These are phyloP conservation scores for Nannoperca australis DNA, from an alignment of 2,797 vertebrate species.

Conservation along the genomic window DNA sequence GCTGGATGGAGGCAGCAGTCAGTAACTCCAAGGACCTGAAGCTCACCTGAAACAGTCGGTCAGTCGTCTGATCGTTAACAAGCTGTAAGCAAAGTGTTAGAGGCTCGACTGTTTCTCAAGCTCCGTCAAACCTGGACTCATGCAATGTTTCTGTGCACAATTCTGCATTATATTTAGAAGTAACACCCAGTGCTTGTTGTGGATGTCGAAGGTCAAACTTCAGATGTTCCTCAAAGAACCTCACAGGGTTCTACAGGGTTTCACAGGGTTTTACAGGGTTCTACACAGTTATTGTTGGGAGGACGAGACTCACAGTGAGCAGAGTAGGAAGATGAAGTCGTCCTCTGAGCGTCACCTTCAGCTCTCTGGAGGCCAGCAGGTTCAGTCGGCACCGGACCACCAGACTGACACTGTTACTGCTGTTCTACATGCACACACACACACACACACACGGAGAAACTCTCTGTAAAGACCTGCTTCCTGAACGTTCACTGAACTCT, in stretches of 20 bases:
- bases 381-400: conserved; percentile 84
- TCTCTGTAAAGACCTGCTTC: neutral
- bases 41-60: conserved; percentile 83
- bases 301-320: conserved; percentile 83
- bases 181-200: too few relatives aligned
- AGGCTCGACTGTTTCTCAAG: too few relatives aligned
- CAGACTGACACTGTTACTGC: conserved; percentile 85
- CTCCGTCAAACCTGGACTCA: too few relatives aligned
- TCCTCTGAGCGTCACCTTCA: conserved; percentile 84
- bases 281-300: neutral
- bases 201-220: neutral
- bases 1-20: conserved; percentile 82
- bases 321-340: conserved; percentile 86
- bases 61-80: neutral
- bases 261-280: too few relatives aligned
- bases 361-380: conserved; percentile 83
- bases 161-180: too few relatives aligned
- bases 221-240: neutral
- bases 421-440: conserved; percentile 83
- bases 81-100: too few relatives aligned
- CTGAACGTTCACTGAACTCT: neutral
- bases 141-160: too few relatives aligned
- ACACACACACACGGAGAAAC: neutral
- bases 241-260: too few relatives aligned
- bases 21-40: conserved; percentile 89